Conservation (phyloP, 2,797 vertebrate genomes). For the Peromyscus eremicus region DNA sequence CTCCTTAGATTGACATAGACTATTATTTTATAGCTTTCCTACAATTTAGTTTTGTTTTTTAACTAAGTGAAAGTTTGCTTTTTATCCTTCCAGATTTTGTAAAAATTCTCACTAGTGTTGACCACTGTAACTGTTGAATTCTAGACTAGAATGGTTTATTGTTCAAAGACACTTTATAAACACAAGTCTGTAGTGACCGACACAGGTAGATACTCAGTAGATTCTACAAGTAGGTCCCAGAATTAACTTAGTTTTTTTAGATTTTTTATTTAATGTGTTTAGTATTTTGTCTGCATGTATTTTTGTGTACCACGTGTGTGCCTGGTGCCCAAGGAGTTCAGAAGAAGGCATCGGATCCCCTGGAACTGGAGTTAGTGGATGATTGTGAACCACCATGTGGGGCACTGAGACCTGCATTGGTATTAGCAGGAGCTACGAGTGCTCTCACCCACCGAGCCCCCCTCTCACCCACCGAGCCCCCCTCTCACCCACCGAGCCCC, state of each 20-base stretch:
- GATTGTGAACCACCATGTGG: background rate
- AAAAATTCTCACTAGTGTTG: conserved; percentile 3
- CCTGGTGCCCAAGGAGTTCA: too few relatives aligned
- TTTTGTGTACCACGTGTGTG: background rate
- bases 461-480: too few relatives aligned
- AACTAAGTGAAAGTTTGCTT: conserved; percentile 8
- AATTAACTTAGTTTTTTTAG: background rate
- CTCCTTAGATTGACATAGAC: background rate
- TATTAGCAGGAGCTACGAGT: background rate
- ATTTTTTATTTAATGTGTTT: background rate
- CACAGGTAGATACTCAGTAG: conserved; percentile 16
- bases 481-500: too few relatives aligned
- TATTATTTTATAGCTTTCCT: conserved; percentile 4
- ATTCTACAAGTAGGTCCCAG: background rate
- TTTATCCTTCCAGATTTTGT: conserved; percentile 43
- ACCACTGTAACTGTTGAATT: background rate
- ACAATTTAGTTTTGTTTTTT: background rate
- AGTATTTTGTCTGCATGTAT: background rate
- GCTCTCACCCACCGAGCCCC: background rate
- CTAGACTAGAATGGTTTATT: background rate
- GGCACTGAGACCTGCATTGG: background rate
- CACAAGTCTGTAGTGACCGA: background rate
- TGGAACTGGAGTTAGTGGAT: background rate
- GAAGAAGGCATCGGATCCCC: background rate
- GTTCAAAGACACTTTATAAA: conserved; percentile 41